These are phyloP conservation scores for Ypsolopha scabrella DNA, from an alignment of 2,888 invertebrate species.

Conservation along the genomic window DNA sequence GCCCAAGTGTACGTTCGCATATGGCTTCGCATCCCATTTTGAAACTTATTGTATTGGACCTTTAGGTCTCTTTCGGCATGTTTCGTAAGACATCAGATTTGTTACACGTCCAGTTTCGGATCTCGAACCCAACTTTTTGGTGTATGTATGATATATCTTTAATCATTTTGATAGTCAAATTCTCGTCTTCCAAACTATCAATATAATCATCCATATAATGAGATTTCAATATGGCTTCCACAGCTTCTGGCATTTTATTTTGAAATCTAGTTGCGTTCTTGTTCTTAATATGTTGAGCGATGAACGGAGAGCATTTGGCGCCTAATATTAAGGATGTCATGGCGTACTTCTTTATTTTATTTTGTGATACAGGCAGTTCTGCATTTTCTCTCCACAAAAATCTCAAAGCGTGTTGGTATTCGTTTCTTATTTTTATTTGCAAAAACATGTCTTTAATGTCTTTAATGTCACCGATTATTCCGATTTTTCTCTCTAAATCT, in stretches of 20 bases:
- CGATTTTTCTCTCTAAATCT: conserved; percentile 25
- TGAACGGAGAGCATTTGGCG: conserved; percentile 7
- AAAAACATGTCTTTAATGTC: conserved; percentile 23
- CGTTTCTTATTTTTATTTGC: conserved; percentile 15
- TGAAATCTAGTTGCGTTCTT: conserved; percentile 7
- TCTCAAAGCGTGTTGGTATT: conserved; percentile 19
- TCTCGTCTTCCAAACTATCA: conserved; percentile 13
- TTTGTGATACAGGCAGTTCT: conserved; percentile 3
- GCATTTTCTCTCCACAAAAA: conserved; percentile 19
- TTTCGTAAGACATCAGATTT: conserved; percentile 9
- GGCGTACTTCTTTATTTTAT: conserved; percentile 7
- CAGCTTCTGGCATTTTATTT: conserved; percentile 8
- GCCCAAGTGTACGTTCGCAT: conserved; percentile 14
- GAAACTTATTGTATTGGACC: conserved; percentile 11
- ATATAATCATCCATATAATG: conserved; percentile 22
- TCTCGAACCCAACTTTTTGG: conserved; percentile 9
- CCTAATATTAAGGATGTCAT: conserved; percentile 20
- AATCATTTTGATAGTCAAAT: conserved; percentile 12
- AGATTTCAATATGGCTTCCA: conserved; percentile 13
- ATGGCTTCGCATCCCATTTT: conserved; percentile 9
- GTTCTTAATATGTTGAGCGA: conserved; percentile 8
- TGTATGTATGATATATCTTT: conserved; percentile 10
- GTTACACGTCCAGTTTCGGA: conserved; percentile 16
- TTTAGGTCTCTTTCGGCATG: conserved; percentile 13
- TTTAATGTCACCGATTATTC: conserved; percentile 19